Conservation (phyloP, 2,113 vertebrate genomes). For the Regulus satrapa region DNA sequence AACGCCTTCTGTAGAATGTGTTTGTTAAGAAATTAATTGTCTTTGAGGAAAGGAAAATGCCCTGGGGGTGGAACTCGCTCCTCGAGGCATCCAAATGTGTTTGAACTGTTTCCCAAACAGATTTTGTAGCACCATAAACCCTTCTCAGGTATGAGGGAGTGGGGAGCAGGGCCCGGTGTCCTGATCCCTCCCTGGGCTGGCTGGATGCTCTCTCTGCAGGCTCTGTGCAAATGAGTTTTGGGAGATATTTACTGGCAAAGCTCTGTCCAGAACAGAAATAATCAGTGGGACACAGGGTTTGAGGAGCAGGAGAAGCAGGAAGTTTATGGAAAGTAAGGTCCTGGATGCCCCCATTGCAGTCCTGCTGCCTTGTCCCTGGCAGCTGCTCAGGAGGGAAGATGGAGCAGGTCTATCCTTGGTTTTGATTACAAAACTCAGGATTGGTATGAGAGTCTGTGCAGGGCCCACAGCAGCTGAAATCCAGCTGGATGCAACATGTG, state of each 20-base stretch:
- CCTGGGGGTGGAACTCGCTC: not conserved
- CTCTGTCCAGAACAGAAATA: not conserved
- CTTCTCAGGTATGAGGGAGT: not conserved
- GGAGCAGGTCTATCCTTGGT: not conserved
- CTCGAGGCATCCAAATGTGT: not conserved
- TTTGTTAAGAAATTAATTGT: not conserved
- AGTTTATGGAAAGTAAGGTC: not conserved
- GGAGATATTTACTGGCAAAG: not conserved
- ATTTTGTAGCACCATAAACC: not conserved
- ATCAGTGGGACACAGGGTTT: not conserved
- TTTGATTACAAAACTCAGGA: not conserved
- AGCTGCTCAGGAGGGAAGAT: not conserved
- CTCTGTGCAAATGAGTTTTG: accelerated
- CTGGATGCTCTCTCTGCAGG: not conserved
- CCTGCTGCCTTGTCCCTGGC: not conserved
- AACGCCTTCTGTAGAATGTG: not conserved
- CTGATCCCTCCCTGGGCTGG: not conserved
- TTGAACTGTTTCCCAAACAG: not conserved
- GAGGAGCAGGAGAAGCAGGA: not conserved
- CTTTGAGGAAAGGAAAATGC: not conserved
- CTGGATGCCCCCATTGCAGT: not conserved
- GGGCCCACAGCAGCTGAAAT: not conserved
- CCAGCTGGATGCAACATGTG: accelerated
- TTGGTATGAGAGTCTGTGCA: accelerated
- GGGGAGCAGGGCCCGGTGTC: not conserved